Evolutionary conservation across 2,888 invertebrate species (phyloP).

Genomic region (Rhopalosiphum nymphaeae): DNA sequence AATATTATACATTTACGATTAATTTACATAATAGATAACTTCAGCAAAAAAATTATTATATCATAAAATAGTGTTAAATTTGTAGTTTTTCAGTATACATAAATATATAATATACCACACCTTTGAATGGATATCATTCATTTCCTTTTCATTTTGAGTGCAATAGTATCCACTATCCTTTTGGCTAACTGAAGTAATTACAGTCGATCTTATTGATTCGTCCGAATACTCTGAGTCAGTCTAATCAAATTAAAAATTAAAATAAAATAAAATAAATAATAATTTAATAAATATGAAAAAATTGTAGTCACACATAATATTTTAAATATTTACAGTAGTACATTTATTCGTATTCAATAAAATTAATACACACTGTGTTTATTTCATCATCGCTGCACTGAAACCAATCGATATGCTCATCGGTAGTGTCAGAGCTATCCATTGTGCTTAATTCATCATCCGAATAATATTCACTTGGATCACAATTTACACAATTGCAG

Average conservation of each 20-base stretch:
- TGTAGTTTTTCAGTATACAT: background rate
- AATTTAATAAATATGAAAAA: background rate
- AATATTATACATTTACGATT: background rate
- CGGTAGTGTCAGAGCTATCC: too few relatives aligned
- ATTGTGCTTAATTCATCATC: too few relatives aligned
- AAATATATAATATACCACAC: background rate
- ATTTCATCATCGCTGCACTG: too few relatives aligned
- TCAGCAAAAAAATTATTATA: background rate
- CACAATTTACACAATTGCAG: too few relatives aligned
- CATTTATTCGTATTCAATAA: too few relatives aligned
- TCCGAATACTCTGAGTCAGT: background rate
- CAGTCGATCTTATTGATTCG: background rate
- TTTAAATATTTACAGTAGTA: too few relatives aligned
- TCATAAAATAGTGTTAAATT: background rate
- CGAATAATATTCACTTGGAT: too few relatives aligned
- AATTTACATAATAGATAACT: background rate
- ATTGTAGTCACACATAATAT: too few relatives aligned
- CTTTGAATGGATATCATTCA: background rate
- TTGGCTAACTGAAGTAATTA: background rate
- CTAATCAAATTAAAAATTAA: background rate
- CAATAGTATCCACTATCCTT: background rate
- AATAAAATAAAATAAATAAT: background rate
- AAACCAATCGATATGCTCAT: too few relatives aligned
- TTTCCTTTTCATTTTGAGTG: background rate
- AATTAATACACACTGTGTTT: too few relatives aligned